phyloP scores from a whole-genome alignment of 2,797 vertebrate genomes.

The Glyptemys insculpta region DNA sequence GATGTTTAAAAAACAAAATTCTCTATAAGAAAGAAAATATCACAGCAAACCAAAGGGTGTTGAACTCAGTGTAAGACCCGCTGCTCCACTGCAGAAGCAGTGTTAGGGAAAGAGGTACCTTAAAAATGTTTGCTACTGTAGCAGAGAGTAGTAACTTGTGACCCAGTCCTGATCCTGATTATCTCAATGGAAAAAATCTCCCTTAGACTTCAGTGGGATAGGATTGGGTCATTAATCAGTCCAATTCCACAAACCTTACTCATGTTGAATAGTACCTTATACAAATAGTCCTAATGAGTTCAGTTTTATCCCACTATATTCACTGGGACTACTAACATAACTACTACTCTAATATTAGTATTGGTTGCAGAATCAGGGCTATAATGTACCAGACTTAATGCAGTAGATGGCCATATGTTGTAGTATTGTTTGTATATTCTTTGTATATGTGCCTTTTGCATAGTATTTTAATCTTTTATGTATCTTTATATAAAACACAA shows the following conservation, averaged over 20 bases:
- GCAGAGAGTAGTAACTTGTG: background rate
- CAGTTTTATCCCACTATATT: background rate
- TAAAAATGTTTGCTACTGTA: background rate
- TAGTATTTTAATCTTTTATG: background rate
- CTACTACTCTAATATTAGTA: background rate
- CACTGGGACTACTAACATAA: background rate
- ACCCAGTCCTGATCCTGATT: background rate
- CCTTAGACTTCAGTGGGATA: background rate
- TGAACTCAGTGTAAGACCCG: background rate
- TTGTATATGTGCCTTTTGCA: background rate
- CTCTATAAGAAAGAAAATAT: background rate
- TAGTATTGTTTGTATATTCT: background rate
- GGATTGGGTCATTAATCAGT: background rate
- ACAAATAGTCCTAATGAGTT: background rate
- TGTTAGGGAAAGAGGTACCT: background rate
- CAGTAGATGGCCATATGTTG: background rate
- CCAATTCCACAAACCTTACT: background rate
- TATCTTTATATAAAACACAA: background rate
- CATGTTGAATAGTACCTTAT: background rate
- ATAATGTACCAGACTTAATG: background rate
- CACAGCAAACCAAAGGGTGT: background rate
- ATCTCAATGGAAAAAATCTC: background rate
- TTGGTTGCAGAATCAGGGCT: background rate
- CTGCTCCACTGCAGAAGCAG: background rate
- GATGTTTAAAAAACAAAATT: background rate